Conservation (phyloP, 2,888 invertebrate species). For the Pyralis farinalis region DNA sequence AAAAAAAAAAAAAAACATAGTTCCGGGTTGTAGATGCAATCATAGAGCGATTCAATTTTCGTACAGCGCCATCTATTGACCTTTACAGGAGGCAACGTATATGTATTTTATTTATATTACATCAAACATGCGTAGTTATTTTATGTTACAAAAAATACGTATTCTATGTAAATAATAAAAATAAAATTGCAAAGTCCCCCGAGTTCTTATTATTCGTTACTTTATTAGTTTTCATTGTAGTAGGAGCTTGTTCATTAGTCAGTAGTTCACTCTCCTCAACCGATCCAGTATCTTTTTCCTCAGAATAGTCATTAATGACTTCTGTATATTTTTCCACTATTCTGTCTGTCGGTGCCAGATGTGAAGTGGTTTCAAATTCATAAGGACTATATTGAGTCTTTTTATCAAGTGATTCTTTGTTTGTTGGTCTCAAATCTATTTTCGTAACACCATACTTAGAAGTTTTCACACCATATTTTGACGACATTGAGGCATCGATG, state of each 20-base stretch:
- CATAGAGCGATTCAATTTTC: too few relatives aligned
- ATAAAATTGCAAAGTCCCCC: too few relatives aligned
- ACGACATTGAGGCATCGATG: conserved; percentile 31
- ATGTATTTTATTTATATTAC: too few relatives aligned
- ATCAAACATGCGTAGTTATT: too few relatives aligned
- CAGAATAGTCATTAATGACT: conserved; percentile 70
- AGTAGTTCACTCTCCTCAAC: conserved; percentile 63
- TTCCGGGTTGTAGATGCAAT: too few relatives aligned
- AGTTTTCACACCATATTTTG: conserved; percentile 59
- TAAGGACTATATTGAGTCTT: conserved; percentile 66
- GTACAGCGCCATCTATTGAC: too few relatives aligned
- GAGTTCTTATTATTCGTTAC: conserved; percentile 41
- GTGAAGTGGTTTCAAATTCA: conserved; percentile 58
- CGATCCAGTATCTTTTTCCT: conserved; percentile 61
- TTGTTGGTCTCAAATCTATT: conserved; percentile 52
- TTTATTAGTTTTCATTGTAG: conserved; percentile 54
- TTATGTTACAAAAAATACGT: too few relatives aligned
- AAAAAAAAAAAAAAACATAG: too few relatives aligned
- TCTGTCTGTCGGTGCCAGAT: conserved; percentile 64
- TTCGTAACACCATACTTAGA: conserved; percentile 57
- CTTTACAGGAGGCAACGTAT: too few relatives aligned
- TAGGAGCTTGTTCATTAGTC: conserved; percentile 70
- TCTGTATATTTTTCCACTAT: conserved; percentile 74
- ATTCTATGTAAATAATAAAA: too few relatives aligned
- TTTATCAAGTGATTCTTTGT: conserved; percentile 47